phyloP scores from a whole-genome alignment of 2,113 vertebrate species.

The Nannobrachium achirus region DNA sequence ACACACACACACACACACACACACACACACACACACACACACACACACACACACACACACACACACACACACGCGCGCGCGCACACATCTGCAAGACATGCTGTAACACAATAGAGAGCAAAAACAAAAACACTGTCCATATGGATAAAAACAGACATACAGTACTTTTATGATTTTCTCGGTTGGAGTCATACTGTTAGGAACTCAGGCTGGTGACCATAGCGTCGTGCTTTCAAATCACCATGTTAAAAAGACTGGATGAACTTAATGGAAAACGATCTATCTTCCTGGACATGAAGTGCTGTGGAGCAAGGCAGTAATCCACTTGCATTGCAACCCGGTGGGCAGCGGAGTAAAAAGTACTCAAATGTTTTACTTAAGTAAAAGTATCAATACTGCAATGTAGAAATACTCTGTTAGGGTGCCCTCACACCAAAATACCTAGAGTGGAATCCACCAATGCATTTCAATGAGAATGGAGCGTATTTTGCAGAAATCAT shows the following conservation, averaged over 20 bases:
- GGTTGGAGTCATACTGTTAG: conserved; percentile 4
- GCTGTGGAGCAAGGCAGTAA: conserved; percentile 64
- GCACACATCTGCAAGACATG: background rate
- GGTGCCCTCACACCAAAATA: too few species aligned
- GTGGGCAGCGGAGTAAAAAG: too few species aligned
- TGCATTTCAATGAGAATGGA: too few species aligned
- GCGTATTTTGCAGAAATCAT: too few species aligned
- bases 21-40: too few species aligned
- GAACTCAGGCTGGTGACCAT: conserved; percentile 49
- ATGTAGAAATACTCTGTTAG: too few species aligned
- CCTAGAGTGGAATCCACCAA: too few species aligned
- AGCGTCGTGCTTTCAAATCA: conserved; percentile 52
- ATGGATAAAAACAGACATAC: too few species aligned
- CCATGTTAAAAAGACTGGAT: conserved; percentile 27
- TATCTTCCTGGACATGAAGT: conserved; percentile 61
- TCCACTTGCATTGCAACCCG: too few species aligned
- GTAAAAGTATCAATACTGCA: too few species aligned
- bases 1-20: too few species aligned
- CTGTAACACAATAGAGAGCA: background rate
- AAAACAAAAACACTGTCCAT: background rate
- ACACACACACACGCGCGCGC: background rate
- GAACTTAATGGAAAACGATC: conserved; percentile 60
- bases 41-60: background rate
- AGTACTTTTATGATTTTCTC: background rate
- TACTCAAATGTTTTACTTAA: too few species aligned